Base-by-base conservation (phyloP, 1,140 invertebrate genomes). In the Atta cephalotes region DNA sequence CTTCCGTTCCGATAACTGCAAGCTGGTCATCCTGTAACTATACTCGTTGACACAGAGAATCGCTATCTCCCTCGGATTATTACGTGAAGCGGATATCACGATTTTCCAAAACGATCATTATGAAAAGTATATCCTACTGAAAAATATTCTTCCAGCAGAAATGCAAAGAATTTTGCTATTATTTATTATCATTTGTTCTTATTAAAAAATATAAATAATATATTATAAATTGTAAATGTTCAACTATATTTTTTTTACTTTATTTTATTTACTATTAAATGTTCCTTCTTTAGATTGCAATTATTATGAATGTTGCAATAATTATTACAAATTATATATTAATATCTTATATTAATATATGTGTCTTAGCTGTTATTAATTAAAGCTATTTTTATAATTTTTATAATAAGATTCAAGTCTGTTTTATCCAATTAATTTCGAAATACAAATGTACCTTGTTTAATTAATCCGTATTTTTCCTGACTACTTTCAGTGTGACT, bases 1-100 rank as follows among this genome's bases (percentile, higher is more conserved):
- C 31, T 81, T 81, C 78, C 78, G 78, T 45, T 81, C 78, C 53
- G 78, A 81, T 71, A 81, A 81, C 31, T 31, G 65, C 78, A 58
- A 70, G 78, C 31, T 16, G 31, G 49, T 81, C 71, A 71, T 71
- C 21, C 31, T 25, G 62, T 71, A 58, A 56, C 49, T 35, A 71
- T 71, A 39, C 14, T 70, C 63, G 49, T 70, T 70, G 65, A 70
- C 63, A 39, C 14, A 16, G 39, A 51, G 39, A 18, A 21, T 3
- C n/a, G 25, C 18, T 49, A 31, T 76, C 49, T 81, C 21, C 0
- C 49, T 56, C 28, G 5, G 3, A 70, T 70, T 68, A 56, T 71
- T 71, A 56, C 9, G 21, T 70, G 49, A 56, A 49, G 6, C 7
- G 10, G n/a, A 9, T 31, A 56, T 63, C 58, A 58, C 0, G 18